Conservation (phyloP, 2,797 vertebrate genomes). For the Phataginus tricuspis region DNA sequence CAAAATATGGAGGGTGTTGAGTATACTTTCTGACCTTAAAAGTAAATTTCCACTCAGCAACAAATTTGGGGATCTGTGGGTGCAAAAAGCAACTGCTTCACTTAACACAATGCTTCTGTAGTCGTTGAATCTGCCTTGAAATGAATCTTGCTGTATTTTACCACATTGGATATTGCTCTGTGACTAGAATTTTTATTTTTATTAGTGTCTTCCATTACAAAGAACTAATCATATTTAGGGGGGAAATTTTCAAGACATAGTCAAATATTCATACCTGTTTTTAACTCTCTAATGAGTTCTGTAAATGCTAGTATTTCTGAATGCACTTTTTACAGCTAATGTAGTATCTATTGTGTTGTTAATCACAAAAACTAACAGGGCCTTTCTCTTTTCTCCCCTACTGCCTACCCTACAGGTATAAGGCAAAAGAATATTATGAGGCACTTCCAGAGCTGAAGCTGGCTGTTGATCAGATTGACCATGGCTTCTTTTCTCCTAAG, state of each 20-base stretch:
- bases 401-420: constrained; percentile 86
- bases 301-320: background rate
- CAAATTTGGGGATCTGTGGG: background rate
- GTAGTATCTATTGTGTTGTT: background rate
- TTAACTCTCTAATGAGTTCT: background rate
- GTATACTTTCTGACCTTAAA: background rate
- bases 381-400: background rate
- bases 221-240: background rate
- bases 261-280: background rate
- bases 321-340: background rate
- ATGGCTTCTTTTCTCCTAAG: constrained; percentile 93
- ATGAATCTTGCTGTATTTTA: background rate
- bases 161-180: background rate
- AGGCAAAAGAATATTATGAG: constrained; percentile 92
- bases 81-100: background rate
- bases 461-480: constrained; percentile 93
- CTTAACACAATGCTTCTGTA: background rate
- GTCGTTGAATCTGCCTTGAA: background rate
- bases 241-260: background rate
- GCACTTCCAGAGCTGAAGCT: constrained; percentile 92
- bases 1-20: background rate
- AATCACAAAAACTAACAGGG: background rate
- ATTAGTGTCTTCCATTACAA: background rate
- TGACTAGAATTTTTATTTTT: background rate
- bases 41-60: constrained; percentile 7